These are phyloP conservation scores for Cyprinodon brontotheroides DNA, from an alignment of 2,113 vertebrate species.

Conservation along the genomic window DNA sequence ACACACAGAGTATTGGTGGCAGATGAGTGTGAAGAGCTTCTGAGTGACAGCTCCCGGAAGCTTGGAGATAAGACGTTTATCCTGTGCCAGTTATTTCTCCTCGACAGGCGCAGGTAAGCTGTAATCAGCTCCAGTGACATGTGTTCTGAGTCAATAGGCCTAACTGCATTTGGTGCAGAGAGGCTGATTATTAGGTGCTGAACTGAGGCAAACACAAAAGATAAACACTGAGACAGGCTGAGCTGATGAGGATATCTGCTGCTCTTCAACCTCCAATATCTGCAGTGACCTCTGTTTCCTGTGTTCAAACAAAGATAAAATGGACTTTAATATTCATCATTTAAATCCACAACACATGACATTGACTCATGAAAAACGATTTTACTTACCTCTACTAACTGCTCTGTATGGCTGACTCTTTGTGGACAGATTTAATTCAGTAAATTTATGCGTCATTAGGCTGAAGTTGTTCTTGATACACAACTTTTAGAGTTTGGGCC, in stretches of 20 bases:
- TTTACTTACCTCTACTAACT: background rate
- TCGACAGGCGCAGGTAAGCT: constrained; percentile 71
- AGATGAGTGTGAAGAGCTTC: constrained; percentile 60
- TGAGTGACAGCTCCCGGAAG: constrained; percentile 73
- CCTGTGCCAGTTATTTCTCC: constrained; percentile 77
- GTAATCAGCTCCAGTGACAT: constrained; percentile 69
- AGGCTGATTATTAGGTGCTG: constrained; percentile 61
- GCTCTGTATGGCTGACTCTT: background rate
- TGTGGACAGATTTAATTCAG: too few relatives aligned
- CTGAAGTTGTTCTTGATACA: too few relatives aligned
- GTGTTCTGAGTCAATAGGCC: constrained; percentile 71
- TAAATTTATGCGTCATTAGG: too few relatives aligned
- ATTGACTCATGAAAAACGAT: background rate
- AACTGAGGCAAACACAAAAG: constrained; percentile 54
- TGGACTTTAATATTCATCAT: background rate
- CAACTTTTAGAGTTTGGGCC: too few relatives aligned
- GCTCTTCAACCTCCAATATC: constrained; percentile 38
- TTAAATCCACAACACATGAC: background rate
- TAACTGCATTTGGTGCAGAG: constrained; percentile 42
- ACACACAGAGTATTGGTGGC: constrained; percentile 44
- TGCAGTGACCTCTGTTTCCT: constrained; percentile 54
- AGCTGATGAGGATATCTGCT: constrained; percentile 52
- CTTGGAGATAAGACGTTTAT: constrained; percentile 75
- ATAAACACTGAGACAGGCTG: constrained; percentile 38
- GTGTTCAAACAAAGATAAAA: constrained; percentile 16